A percentile compares a stretch with the other conserved stretches of the same genome.
Evolutionary conservation across 2,113 vertebrate species (phyloP).

Genomic region (Herpailurus yagouaroundi): DNA sequence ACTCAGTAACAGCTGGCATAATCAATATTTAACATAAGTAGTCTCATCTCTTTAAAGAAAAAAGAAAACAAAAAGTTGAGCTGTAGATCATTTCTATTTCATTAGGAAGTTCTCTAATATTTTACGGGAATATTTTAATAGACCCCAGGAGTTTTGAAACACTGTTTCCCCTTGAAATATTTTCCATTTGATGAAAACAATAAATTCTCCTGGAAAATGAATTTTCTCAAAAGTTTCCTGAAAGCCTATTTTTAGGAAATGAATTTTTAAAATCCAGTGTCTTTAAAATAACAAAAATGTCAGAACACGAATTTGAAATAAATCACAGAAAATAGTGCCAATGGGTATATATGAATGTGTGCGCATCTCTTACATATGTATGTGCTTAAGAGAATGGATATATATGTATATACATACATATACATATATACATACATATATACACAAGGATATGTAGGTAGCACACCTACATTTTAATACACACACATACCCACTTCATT

Average conservation of each 20-base stretch:
- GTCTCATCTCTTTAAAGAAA: constrained; percentile 79
- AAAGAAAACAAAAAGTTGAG: constrained; percentile 72
- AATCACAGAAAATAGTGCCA: constrained; percentile 67
- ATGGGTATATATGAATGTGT: constrained; percentile 64
- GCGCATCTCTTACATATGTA: constrained; percentile 63
- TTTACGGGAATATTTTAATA: constrained; percentile 79
- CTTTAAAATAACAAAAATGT: constrained; percentile 84
- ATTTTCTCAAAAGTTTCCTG: constrained; percentile 80
- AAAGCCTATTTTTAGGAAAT: constrained; percentile 81
- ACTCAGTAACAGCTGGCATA: constrained; percentile 85
- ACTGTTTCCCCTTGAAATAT: constrained; percentile 73
- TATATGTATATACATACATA: constrained; percentile 56
- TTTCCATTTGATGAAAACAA: constrained; percentile 76
- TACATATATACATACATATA: constrained; percentile 60
- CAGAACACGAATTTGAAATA: constrained; percentile 83
- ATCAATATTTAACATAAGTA: constrained; percentile 86
- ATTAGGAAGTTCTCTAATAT: constrained; percentile 79
- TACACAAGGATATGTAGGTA: constrained; percentile 67
- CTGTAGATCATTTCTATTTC: constrained; percentile 75
- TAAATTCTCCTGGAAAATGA: constrained; percentile 81
- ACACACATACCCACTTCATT: constrained; percentile 79
- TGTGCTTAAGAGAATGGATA: constrained; percentile 67
- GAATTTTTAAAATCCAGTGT: constrained; percentile 86
- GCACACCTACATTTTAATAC: constrained; percentile 73
- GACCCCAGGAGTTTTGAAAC: constrained; percentile 70